Evolutionary conservation across 2,888 invertebrate genomes (phyloP), one percentile per base, ranked within the genome.

Genomic region (Scaptomyza reducta): DNA sequence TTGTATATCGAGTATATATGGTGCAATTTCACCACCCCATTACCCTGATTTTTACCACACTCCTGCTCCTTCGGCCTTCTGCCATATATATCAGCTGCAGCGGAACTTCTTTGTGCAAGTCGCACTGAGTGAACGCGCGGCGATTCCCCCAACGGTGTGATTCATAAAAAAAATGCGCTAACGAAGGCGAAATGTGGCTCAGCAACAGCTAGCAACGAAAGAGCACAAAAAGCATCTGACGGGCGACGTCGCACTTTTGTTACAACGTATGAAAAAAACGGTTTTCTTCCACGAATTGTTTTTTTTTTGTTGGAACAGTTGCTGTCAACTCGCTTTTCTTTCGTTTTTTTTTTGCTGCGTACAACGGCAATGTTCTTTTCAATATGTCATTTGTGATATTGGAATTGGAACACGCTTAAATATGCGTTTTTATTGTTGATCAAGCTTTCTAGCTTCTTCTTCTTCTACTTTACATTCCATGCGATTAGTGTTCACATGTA

Each of bases 261-360:
- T 57, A 29, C 68, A 49, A 58, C 35, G 42, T 62, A 16, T 51
- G 40, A 55, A 49, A 56, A 49, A 14, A 47, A 41, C 50, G 16
- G 22, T 25, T 40, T 47, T 45, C 18, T 61, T 22, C 16, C 25
- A 50, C n/a, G 22, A 35, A 54, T 54, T 57, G 44, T 54, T 62
- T 51, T 61, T 56, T 64, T 56, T 66, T 60, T 81, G 46, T 81
- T 87, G 67, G 65, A 81, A 78, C 85, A 85, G 86, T 80, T 85
- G 47, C 10, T 31, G 25, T 41, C 9, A 3, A 18, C 13, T 9
- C 18, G 18, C 38, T 42, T 5, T 25, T 18, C 41, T 49, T 49
- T 10, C 16, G 29, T 22, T 33, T 13, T 3, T 33, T 33, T 1
- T 33, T 31, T 7, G 29, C 29, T 29, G 29, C 31, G 4, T 6